These are phyloP conservation scores for Syritta pipiens DNA, from an alignment of 2,888 invertebrate species.

Conservation along the genomic window DNA sequence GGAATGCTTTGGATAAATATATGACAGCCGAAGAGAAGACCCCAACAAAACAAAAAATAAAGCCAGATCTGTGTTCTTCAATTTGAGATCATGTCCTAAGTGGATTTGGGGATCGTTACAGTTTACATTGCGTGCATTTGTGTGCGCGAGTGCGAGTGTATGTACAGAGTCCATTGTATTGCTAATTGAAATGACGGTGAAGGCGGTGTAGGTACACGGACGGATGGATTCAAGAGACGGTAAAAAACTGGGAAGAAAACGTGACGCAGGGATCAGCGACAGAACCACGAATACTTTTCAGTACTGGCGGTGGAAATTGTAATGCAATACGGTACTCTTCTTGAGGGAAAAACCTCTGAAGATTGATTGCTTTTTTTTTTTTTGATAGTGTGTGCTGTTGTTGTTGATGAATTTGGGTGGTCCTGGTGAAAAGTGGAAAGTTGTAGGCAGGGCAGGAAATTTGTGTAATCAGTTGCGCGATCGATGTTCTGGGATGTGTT, in stretches of 20 bases:
- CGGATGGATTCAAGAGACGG: neutral
- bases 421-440: conserved; percentile 11
- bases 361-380: conserved; percentile 37
- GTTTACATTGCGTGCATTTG: conserved; percentile 11
- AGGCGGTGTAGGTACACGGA: conserved; percentile 11
- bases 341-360: conserved; percentile 22
- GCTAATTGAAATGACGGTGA: conserved; percentile 47
- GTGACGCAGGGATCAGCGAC: conserved; percentile 37
- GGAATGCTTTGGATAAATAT: conserved; percentile 31
- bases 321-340: conserved; percentile 28
- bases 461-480: neutral
- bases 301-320: conserved; percentile 12
- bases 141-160: neutral
- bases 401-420: conserved; percentile 27
- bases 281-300: neutral
- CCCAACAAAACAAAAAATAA: no score
- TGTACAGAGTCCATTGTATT: conserved; percentile 38
- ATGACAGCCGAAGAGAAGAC: no score
- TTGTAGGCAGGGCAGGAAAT: neutral
- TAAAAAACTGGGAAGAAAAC: conserved; percentile 17
- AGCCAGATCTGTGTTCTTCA: neutral
- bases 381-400: neutral
- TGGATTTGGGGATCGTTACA: conserved; percentile 29
- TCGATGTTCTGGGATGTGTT: no score
- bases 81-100: conserved; percentile 43